Evolutionary conservation across 2,888 invertebrate genomes (phyloP).

Genomic region (Yponomeuta evonymella): DNA sequence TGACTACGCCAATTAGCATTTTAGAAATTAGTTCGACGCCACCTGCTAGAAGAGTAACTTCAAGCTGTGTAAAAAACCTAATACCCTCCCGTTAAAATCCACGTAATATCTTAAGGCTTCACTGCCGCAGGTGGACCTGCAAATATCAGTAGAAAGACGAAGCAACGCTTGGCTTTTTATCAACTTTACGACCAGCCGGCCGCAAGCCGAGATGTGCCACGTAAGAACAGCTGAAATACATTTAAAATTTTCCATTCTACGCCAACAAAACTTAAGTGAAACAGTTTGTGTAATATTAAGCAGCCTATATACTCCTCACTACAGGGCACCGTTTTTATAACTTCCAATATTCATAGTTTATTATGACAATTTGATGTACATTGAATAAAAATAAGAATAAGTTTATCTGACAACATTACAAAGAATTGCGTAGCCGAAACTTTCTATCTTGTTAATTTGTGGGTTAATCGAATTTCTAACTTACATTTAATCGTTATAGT

Average conservation of each 20-base stretch:
- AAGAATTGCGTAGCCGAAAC: too few species aligned
- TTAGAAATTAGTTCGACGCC: not conserved
- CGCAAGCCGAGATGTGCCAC: slow-evolving; percentile 23
- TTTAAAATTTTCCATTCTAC: not conserved
- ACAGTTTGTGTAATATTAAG: too few species aligned
- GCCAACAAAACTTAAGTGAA: not conserved
- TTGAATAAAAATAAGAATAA: too few species aligned
- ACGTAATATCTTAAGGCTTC: slow-evolving; percentile 12
- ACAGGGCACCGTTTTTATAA: too few species aligned
- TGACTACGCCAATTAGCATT: not conserved
- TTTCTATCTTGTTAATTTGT: too few species aligned
- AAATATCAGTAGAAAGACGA: slow-evolving; percentile 39
- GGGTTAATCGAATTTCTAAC: too few species aligned
- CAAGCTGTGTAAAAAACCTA: not conserved
- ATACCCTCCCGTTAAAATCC: not conserved
- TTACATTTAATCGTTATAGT: too few species aligned
- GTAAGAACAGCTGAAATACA: not conserved
- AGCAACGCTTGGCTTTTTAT: slow-evolving; percentile 45
- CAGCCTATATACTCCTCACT: too few species aligned
- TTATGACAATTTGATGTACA: too few species aligned
- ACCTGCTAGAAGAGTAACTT: not conserved
- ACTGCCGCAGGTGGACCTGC: slow-evolving; percentile 33
- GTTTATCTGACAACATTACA: too few species aligned
- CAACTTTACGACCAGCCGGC: slow-evolving; percentile 44
- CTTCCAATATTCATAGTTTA: too few species aligned